Base-by-base conservation (phyloP, 2,888 invertebrate genomes). In the Pseudococcus jackbeardsleyi region DNA sequence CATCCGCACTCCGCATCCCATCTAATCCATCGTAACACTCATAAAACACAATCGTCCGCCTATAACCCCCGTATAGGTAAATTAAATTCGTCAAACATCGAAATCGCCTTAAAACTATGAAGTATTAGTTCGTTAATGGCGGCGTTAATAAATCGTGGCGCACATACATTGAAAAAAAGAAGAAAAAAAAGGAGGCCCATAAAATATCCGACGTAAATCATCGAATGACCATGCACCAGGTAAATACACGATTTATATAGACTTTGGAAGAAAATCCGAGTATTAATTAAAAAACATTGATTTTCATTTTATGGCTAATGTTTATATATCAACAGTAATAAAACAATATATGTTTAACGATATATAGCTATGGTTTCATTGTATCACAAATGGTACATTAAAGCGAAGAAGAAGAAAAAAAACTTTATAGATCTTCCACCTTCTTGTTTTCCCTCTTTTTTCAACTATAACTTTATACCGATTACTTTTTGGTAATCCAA, bases 261-360 rank as follows among this genome's bases (percentile, higher is more conserved):
- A 77, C 42, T 42, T 79, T 79, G 42, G 68, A 79, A 42, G 79
- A 86, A 86, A 86, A 68, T 64, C 68, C 42, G 59, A 86, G 86
- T 86, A 86, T 86, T 86, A 86, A 86, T 86, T 86, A 86, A 86
- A 86, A 86, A 86, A 86, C 64, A 64, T 86, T 64, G 86, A 86
- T 86, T 86, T 86, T 64, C 68, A 72, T 86, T 86, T 86, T 86
- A 86, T 86, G 33, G 59, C 11, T 19, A 68, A 64, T 86, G 86
- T 86, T 86, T 86, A 86, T 86, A 86, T 46, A 86, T 86, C 86
- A 86, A 86, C 72, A 86, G 86, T 86, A 68, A 86, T 86, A 86
- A 86, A 86, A 86, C 86, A 86, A 86, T 86, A 86, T 86, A 85
- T 72, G n/a, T 86, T 86, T 86, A 86, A 86, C 86, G 86, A 86